Base-by-base conservation (phyloP, 2,113 vertebrate genomes). In the Melanostigma gelatinosum region DNA sequence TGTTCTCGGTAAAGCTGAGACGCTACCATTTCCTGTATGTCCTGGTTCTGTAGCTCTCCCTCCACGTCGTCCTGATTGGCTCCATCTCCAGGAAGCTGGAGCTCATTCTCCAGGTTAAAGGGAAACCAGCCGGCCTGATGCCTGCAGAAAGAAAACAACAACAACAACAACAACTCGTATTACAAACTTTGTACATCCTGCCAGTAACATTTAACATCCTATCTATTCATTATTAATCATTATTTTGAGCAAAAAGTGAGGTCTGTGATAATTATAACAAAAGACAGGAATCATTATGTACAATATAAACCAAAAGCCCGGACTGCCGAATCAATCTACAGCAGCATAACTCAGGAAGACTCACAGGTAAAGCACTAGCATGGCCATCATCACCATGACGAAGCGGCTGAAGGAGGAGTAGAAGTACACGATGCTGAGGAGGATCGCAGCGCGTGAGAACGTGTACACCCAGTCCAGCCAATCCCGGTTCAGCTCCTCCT, bases 401-500 rank as follows among this genome's bases (percentile, higher is more conserved):
- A 99, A 99, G 0, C 97, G 97, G 83, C 96, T 99, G 92, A 99
- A 98, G 52, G 98, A 99, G 0, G 98, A 99, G 88, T 99, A 99
- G 93, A 99, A 99, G 94, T 98, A 99, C 22, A 99, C 96, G 18
- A 99, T 96, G 83, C 97, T 98, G 58, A 99, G 96, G 10, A 99
- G 93, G 79, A 99, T 95, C 0, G 95, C 96, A 0, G 97, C 96
- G 7, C 98, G 96, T 0, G 97, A 97, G 65, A 97, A 94, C 0
- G 96, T 97, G 91, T 98, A 99, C 91, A 98, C 95, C 98, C 97
- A 99, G 94, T 99, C 98, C 71, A 98, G 94, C 98, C 98, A 99
- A 91, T 99, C 98, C 36, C 96, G 95, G 85, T 99, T 97, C 87
- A 97, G 95, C 77, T 99, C 98, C 13, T 99, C 98, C 57, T 99